These are phyloP conservation scores for Bombus fervidus DNA, from an alignment of 1,140 invertebrate genomes.

Conservation along the genomic window DNA sequence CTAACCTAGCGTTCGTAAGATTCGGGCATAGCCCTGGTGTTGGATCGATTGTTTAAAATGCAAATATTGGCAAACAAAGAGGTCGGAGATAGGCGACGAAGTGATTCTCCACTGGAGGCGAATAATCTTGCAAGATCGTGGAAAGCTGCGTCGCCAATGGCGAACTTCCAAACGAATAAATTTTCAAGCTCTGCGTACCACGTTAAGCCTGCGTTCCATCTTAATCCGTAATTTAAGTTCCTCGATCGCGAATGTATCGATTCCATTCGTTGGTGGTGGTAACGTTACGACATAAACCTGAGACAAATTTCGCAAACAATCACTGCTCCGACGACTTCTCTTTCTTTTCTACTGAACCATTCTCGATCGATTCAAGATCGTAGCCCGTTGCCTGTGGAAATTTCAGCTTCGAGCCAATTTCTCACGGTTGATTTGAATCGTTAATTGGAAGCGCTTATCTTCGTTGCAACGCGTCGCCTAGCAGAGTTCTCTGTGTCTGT, in stretches of 20 bases:
- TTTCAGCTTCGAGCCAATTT: conserved; percentile 49
- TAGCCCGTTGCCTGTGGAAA: conserved; percentile 10
- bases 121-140: conserved; percentile 23
- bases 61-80: conserved; percentile 41
- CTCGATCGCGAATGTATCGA: conserved; percentile 18
- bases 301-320: conserved; percentile 6
- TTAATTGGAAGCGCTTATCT: conserved; percentile 69
- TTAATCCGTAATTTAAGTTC: conserved; percentile 51
- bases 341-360: neutral
- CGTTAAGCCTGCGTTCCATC: conserved; percentile 13
- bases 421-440: conserved; percentile 62
- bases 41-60: conserved; percentile 27
- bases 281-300: neutral
- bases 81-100: neutral
- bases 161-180: conserved; percentile 38
- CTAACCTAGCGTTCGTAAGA: neutral
- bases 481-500: neutral
- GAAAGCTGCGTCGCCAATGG: neutral
- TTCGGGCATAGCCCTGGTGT: neutral
- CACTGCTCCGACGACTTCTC: neutral
- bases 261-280: neutral
- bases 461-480: conserved; percentile 29
- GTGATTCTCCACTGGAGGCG: neutral
- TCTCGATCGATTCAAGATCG: neutral
- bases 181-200: neutral